Evolutionary conservation across 2,797 vertebrate species (phyloP).

Genomic region (Cottoperca gobio): DNA sequence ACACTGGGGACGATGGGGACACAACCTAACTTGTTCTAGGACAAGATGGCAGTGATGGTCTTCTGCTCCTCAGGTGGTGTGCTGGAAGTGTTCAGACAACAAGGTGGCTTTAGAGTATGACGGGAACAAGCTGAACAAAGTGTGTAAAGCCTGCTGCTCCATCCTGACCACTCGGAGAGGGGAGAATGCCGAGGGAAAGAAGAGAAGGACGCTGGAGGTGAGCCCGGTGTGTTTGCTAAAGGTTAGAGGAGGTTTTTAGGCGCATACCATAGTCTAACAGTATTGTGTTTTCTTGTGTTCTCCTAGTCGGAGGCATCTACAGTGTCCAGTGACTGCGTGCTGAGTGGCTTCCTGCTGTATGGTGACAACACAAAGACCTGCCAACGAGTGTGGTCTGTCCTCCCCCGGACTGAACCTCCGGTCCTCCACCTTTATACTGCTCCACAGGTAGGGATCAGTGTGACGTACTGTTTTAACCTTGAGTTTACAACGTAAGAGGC

Average conservation of each 20-base stretch:
- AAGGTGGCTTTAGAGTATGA: conserved; percentile 88
- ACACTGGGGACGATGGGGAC: too few species aligned
- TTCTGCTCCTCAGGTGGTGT: conserved; percentile 87
- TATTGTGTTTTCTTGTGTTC: not conserved
- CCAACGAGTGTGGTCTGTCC: conserved; percentile 90
- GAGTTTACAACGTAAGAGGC: not conserved
- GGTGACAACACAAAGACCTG: conserved; percentile 88
- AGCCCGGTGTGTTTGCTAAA: conserved; percentile 11
- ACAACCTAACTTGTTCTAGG: not conserved
- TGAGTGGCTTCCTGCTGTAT: conserved; percentile 92
- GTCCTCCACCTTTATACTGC: conserved; percentile 88
- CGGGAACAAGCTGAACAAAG: conserved; percentile 85
- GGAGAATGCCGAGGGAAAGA: conserved; percentile 76
- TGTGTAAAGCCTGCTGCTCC: conserved; percentile 87
- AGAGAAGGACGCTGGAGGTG: conserved; percentile 86
- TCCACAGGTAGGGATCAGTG: conserved; percentile 86
- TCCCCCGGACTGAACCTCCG: conserved; percentile 87
- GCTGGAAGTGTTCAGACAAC: conserved; percentile 91
- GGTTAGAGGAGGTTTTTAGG: not conserved
- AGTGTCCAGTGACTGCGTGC: conserved; percentile 83
- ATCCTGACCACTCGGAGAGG: conserved; percentile 78
- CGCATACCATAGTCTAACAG: not conserved
- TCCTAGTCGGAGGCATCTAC: conserved; percentile 87
- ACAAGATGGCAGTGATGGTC: not conserved
- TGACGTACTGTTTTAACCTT: not conserved